These are phyloP conservation scores for Macrophya alboannulata DNA, from an alignment of 2,888 invertebrate genomes.

Conservation along the genomic window DNA sequence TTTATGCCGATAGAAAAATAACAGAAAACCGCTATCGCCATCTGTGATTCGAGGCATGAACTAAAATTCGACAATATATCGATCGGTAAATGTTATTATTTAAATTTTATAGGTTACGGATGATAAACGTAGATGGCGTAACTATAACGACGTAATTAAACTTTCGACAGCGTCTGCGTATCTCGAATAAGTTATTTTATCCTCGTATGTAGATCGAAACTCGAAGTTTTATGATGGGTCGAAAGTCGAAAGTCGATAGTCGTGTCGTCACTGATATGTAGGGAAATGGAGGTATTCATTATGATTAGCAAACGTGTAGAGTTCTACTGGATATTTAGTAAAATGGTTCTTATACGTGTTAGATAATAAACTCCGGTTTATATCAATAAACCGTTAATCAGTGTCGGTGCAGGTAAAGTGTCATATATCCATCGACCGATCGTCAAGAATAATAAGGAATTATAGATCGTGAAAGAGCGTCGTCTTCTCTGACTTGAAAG, in stretches of 20 bases:
- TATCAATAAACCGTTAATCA: not conserved
- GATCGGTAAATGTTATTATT: not conserved
- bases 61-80: not conserved
- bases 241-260: not conserved
- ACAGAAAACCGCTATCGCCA: not conserved
- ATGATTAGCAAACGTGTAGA: slow-evolving; percentile 49
- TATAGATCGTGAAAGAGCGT: slow-evolving; percentile 3
- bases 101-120: not conserved
- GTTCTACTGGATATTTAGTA: slow-evolving; percentile 7
- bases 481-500: not conserved
- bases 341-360: slow-evolving; percentile 39
- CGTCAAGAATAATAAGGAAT: slow-evolving; percentile 15
- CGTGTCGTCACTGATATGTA: slow-evolving; percentile 20
- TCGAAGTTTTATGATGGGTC: not conserved
- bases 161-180: not conserved
- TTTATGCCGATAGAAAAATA: not conserved
- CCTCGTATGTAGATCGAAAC: not conserved
- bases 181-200: not conserved
- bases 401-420: not conserved
- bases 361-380: slow-evolving; percentile 13
- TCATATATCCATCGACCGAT: not conserved
- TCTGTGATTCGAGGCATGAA: not conserved
- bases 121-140: not conserved
- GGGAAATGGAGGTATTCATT: slow-evolving; percentile 52
- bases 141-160: not conserved